These are phyloP conservation scores for Mobula birostris DNA, from an alignment of 2,113 vertebrate species.

Conservation along the genomic window DNA sequence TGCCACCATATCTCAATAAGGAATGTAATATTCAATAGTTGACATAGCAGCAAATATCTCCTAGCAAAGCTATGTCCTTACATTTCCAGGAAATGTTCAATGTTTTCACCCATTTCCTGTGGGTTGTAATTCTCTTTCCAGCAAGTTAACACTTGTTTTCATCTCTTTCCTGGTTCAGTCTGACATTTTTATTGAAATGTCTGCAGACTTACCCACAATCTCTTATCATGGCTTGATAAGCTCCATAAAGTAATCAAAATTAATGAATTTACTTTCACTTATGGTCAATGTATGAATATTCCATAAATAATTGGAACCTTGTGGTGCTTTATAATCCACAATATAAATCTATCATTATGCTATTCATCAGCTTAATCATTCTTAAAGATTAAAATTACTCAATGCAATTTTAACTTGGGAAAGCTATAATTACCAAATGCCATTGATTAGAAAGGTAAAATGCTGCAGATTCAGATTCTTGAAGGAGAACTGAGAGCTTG, in stretches of 20 bases:
- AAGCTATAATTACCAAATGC: too few species aligned
- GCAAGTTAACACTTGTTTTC: neutral
- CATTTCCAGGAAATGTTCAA: neutral
- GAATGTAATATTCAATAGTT: neutral
- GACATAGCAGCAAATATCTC: neutral
- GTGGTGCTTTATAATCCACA: neutral
- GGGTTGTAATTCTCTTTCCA: neutral
- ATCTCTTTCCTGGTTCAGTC: neutral
- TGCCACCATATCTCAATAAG: neutral
- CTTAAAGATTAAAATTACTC: neutral
- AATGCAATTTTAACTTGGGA: neutral
- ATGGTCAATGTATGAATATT: neutral
- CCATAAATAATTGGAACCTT: neutral
- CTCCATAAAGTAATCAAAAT: neutral
- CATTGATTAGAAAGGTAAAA: neutral
- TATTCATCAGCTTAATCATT: neutral
- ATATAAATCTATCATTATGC: neutral
- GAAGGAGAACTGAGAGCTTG: neutral
- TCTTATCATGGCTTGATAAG: neutral
- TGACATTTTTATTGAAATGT: neutral
- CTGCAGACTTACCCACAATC: neutral
- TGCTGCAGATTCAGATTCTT: neutral
- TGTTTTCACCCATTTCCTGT: neutral
- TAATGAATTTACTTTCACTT: neutral
- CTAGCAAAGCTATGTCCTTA: neutral